phyloP scores from a whole-genome alignment of 1,140 invertebrate genomes.

The Bicyclus anynana region DNA sequence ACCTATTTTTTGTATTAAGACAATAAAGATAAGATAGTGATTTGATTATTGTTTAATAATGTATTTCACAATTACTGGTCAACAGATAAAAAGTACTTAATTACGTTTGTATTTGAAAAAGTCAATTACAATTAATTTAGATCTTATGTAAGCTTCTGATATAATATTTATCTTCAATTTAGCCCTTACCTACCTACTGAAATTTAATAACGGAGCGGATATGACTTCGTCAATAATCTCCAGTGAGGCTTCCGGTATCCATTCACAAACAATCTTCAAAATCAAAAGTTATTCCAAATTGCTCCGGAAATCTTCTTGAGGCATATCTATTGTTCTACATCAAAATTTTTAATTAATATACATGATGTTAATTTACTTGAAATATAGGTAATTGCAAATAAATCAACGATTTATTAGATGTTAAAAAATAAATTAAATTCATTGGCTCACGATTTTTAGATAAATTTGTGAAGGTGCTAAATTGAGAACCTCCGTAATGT shows the following conservation, averaged over 20 bases:
- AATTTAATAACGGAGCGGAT: neutral
- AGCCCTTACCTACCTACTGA: neutral
- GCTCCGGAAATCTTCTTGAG: neutral
- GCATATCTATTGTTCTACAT: neutral
- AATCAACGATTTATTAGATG: too few relatives aligned
- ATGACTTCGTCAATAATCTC: neutral
- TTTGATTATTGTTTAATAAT: too few relatives aligned
- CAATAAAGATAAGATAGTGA: too few relatives aligned
- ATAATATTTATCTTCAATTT: neutral
- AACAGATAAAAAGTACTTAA: too few relatives aligned
- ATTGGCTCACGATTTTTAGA: too few relatives aligned
- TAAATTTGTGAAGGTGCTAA: too few relatives aligned
- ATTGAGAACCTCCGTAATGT: too few relatives aligned
- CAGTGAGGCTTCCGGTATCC: neutral
- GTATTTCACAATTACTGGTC: too few relatives aligned
- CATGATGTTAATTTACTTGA: neutral
- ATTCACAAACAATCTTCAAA: neutral
- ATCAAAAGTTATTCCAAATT: slow-evolving; percentile 3
- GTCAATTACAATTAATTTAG: neutral
- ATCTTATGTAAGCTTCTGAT: neutral
- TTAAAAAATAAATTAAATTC: too few relatives aligned
- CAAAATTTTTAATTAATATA: neutral
- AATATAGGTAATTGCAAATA: too few relatives aligned
- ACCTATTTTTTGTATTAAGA: too few relatives aligned
- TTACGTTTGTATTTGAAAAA: too few relatives aligned